A percentile compares a stretch with the other conserved stretches of the same genome.
phyloP scores from a whole-genome alignment of 2,113 vertebrate species.

The Gallinago media region DNA sequence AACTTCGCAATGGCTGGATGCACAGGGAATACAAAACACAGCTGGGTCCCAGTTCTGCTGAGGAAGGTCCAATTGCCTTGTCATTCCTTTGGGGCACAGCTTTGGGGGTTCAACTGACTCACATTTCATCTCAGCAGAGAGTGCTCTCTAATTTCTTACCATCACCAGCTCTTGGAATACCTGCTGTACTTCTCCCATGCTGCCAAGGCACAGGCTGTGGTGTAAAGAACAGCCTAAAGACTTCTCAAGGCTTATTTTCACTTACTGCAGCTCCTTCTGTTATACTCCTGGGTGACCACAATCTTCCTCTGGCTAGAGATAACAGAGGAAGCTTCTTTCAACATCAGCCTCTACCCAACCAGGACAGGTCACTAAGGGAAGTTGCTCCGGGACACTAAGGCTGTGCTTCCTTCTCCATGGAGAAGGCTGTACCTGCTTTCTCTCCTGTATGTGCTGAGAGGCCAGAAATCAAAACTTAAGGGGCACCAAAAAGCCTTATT shows the following conservation, averaged over 20 bases:
- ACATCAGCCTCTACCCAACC: not conserved
- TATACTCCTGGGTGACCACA: not conserved
- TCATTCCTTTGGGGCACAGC: not conserved
- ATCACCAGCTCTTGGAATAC: not conserved
- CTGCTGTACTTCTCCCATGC: not conserved
- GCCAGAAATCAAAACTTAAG: not conserved
- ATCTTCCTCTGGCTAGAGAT: not conserved
- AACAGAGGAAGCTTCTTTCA: not conserved
- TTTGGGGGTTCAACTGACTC: not conserved
- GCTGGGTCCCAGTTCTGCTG: not conserved
- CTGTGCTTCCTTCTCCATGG: not conserved
- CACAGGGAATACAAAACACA: not conserved
- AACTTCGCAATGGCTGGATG: not conserved
- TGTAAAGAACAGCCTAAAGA: not conserved
- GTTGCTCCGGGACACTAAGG: not conserved
- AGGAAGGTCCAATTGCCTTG: not conserved
- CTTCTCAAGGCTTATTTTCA: not conserved
- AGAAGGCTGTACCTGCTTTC: not conserved
- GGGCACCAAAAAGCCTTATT: not conserved
- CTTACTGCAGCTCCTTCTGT: not conserved
- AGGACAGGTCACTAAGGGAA: not conserved
- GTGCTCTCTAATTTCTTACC: not conserved
- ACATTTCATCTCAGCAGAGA: not conserved
- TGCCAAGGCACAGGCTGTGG: not conserved
- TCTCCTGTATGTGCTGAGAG: accelerated